Percentiles rank a stretch among this genome's conserved stretches.
These are phyloP conservation scores for Hypsopygia costalis DNA, from an alignment of 2,888 invertebrate genomes.

Conservation along the genomic window DNA sequence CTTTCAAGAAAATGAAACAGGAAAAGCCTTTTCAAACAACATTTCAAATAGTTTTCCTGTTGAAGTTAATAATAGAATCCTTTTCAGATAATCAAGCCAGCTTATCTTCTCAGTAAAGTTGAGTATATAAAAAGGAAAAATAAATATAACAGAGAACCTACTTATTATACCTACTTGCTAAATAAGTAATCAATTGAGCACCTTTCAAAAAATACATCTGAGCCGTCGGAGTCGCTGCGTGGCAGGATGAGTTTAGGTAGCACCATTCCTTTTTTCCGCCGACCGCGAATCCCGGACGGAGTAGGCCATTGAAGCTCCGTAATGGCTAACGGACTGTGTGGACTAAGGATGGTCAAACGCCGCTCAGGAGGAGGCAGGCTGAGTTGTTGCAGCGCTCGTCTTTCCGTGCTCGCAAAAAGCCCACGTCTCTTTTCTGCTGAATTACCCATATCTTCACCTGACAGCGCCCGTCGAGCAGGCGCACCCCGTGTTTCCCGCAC, in stretches of 20 bases:
- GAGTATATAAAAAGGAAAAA: too few relatives aligned
- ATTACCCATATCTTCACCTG: slow-evolving; percentile 81
- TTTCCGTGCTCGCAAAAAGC: slow-evolving; percentile 84
- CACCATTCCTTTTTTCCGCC: slow-evolving; percentile 86
- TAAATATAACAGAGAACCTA: too few relatives aligned
- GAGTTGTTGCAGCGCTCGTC: slow-evolving; percentile 83
- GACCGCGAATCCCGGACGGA: slow-evolving; percentile 79
- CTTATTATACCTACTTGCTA: neutral
- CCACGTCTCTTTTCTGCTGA: slow-evolving; percentile 85
- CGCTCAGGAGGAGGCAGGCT: slow-evolving; percentile 85
- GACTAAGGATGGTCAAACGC: slow-evolving; percentile 88
- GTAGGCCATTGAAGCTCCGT: slow-evolving; percentile 83
- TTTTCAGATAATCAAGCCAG: too few relatives aligned
- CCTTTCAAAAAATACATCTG: slow-evolving; percentile 83
- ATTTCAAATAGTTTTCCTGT: too few relatives aligned
- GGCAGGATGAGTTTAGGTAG: slow-evolving; percentile 88
- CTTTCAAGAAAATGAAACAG: too few relatives aligned
- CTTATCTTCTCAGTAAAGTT: too few relatives aligned
- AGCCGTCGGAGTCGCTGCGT: slow-evolving; percentile 87
- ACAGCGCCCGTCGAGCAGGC: slow-evolving; percentile 82
- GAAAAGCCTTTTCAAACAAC: too few relatives aligned
- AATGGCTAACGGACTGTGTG: slow-evolving; percentile 87
- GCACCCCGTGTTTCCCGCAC: slow-evolving; percentile 83
- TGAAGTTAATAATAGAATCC: too few relatives aligned
- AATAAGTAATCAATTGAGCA: slow-evolving; percentile 36